Evolutionary conservation across 2,113 vertebrate genomes (phyloP).

Genomic region (Eonycteris spelaea): DNA sequence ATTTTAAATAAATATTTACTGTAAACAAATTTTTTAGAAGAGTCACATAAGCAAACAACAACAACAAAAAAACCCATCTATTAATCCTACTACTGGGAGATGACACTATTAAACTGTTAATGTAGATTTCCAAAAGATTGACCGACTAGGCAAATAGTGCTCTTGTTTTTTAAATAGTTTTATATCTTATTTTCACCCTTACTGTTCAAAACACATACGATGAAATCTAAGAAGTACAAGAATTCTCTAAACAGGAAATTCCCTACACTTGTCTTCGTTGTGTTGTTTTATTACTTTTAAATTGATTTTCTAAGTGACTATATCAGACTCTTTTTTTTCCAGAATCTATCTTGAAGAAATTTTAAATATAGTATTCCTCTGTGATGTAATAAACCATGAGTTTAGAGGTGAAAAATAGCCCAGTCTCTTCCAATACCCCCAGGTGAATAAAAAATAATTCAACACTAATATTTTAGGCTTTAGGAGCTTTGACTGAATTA

Average conservation of each 20-base stretch:
- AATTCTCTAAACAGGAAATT: neutral
- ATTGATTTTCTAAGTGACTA: neutral
- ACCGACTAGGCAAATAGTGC: neutral
- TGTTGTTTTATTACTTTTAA: neutral
- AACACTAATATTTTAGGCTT: neutral
- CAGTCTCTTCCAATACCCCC: neutral
- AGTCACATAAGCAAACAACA: neutral
- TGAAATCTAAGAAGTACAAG: neutral
- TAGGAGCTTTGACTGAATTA: neutral
- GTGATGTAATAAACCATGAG: neutral
- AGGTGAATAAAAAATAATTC: neutral
- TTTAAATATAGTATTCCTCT: constrained; percentile 1
- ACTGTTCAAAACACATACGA: neutral
- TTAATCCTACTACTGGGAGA: neutral
- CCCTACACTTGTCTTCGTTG: neutral
- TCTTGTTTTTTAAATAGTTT: neutral
- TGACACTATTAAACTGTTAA: neutral
- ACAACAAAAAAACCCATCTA: neutral
- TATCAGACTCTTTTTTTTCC: neutral
- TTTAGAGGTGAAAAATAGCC: neutral
- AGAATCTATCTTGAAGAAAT: neutral
- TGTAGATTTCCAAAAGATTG: neutral
- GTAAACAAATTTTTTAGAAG: neutral
- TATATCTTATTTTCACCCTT: neutral
- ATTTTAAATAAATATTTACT: neutral